Conservation (phyloP, 2,888 invertebrate genomes). For the Escarpia spicata region DNA sequence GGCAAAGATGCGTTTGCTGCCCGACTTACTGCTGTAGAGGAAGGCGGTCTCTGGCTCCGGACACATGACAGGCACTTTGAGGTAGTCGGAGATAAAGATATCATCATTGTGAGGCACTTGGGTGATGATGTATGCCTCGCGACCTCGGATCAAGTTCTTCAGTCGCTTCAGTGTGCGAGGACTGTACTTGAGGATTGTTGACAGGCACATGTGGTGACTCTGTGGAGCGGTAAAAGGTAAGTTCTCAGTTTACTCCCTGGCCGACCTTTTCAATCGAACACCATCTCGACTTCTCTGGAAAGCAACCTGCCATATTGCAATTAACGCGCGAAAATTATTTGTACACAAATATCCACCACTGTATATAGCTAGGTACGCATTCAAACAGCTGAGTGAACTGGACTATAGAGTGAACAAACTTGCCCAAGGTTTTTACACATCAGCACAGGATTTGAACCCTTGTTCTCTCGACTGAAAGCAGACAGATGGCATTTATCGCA, state of each 20-base stretch:
- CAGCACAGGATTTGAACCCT: too few species aligned
- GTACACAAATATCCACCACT: too few species aligned
- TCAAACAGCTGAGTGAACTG: too few species aligned
- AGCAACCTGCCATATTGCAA: too few species aligned
- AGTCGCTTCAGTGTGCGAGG: slow-evolving; percentile 60
- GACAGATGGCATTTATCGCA: too few species aligned
- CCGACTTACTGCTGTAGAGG: slow-evolving; percentile 64
- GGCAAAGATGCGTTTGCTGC: slow-evolving; percentile 63
- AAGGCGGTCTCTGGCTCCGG: slow-evolving; percentile 63
- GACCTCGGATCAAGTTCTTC: slow-evolving; percentile 60
- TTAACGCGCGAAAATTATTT: too few species aligned
- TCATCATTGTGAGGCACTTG: slow-evolving; percentile 63
- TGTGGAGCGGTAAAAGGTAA: slow-evolving; percentile 37
- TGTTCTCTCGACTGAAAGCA: too few species aligned
- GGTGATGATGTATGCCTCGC: slow-evolving; percentile 63
- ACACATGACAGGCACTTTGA: slow-evolving; percentile 60
- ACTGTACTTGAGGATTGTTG: slow-evolving; percentile 64
- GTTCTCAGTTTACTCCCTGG: background rate
- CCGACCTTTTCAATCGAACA: too few species aligned
- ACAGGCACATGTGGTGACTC: slow-evolving; percentile 64
- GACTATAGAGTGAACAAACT: too few species aligned
- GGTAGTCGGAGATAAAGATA: slow-evolving; percentile 58
- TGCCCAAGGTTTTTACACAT: too few species aligned
- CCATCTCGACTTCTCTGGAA: too few species aligned
- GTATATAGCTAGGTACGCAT: too few species aligned